These are phyloP conservation scores for Apamea epomidion DNA, from an alignment of 2,888 invertebrate genomes.

Conservation along the genomic window DNA sequence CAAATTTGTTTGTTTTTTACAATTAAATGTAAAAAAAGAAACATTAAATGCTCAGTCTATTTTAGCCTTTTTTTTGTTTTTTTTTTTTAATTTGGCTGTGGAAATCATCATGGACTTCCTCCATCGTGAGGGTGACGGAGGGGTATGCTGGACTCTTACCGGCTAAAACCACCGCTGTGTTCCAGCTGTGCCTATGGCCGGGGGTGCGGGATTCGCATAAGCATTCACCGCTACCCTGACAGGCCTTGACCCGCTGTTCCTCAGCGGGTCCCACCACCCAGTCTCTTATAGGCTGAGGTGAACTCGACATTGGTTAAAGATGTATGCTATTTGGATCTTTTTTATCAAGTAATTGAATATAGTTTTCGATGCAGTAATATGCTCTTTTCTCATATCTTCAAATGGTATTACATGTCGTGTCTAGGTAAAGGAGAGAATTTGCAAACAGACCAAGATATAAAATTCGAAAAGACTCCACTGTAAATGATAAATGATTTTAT, in stretches of 20 bases:
- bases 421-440: not conserved
- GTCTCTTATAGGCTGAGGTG: not conserved
- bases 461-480: not conserved
- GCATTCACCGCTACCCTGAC: too few relatives aligned
- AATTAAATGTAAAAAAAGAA: not conserved
- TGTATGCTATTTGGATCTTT: not conserved
- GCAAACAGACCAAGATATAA: not conserved
- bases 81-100: too few relatives aligned
- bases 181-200: too few relatives aligned
- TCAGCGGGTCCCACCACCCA: too few relatives aligned
- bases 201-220: too few relatives aligned
- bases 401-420: not conserved
- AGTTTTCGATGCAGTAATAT: not conserved
- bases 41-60: not conserved
- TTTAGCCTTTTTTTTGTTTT: too few relatives aligned
- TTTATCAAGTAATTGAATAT: not conserved
- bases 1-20: not conserved
- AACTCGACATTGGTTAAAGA: not conserved
- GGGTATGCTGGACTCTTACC: too few relatives aligned
- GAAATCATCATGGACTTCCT: too few relatives aligned
- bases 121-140: too few relatives aligned
- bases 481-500: too few relatives aligned
- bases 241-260: too few relatives aligned
- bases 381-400: not conserved
- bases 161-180: too few relatives aligned